Evolutionary conservation across 2,797 vertebrate species (phyloP), one percentile per base, ranked within the genome.

Genomic region (Melanogrammus aeglefinus): DNA sequence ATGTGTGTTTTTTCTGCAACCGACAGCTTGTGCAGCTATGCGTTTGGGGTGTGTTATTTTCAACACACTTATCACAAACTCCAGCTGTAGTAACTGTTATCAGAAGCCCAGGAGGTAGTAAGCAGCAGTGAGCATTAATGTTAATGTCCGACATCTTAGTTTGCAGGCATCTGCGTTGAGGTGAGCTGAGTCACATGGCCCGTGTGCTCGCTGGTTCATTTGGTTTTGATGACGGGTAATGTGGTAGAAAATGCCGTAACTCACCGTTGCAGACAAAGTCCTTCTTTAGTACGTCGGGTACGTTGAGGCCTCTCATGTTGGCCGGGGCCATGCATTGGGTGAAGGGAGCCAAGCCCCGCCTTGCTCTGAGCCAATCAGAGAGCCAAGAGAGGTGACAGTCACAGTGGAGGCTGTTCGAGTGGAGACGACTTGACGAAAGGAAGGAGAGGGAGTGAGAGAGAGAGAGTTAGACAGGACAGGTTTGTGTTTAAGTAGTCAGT

Each of bases 371-470:
- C 98, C 98, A 99, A 78, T 99, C 98, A 0, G 97, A 98, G 75
- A 99, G 96, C 98, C 98, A 99, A 78, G 97, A 96, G 91, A 99
- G 93, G 94, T 98, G 97, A 86, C 98, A 99, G 93, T 99, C 97
- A 16, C 98, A 99, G 92, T 96, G 94, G 86, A 99, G 95, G 86
- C 95, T 96, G 92, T 99, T 99, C 90, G 97, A 99, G 93, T 99
- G 98, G 72, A 99, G 95, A 72, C 98, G 96, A 78, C 98, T 99
- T 84, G 72, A 82, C 66, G 77, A 63, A 74, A 74, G 75, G 29
- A 39, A 9, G 10, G 7, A 39, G 36, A 38, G 38, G 16, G 44
- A 47, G 44, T 4, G 14, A 2, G 44, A 47, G 44, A 39, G 36
- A 38, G 36, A 38, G 8, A 39, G 38, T 57, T 57, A 57, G 47